Evolutionary conservation across 1,140 invertebrate species (phyloP).

Genomic region (Lepidurus apus): DNA sequence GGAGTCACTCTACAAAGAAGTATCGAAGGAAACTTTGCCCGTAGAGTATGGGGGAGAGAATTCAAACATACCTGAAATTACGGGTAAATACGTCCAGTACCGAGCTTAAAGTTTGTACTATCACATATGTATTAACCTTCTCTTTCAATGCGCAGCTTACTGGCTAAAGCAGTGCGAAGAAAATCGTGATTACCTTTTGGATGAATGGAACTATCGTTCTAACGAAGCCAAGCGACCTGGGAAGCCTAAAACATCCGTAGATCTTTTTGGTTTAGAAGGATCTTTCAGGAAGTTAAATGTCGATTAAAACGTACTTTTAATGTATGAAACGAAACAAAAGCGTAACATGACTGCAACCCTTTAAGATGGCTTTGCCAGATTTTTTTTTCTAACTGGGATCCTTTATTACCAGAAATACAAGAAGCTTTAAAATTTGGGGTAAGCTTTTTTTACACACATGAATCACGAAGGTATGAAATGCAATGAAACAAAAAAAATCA

Average conservation of each 20-base stretch:
- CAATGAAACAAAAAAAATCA: too few relatives aligned
- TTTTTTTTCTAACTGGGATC: constrained; percentile 48
- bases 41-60: constrained; percentile 70
- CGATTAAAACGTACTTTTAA: constrained; percentile 41
- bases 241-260: constrained; percentile 52
- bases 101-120: background rate
- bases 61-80: constrained; percentile 60
- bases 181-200: constrained; percentile 29
- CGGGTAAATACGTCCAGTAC: constrained; percentile 49
- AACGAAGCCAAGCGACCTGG: constrained; percentile 53
- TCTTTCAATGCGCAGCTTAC: background rate
- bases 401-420: constrained; percentile 44
- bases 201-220: constrained; percentile 35
- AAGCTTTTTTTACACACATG: constrained; percentile 3
- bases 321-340: constrained; percentile 46
- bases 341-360: constrained; percentile 49
- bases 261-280: constrained; percentile 56
- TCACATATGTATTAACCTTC: background rate
- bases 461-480: too few relatives aligned
- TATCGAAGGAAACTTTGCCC: constrained; percentile 70
- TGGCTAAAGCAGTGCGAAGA: constrained; percentile 32
- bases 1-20: constrained; percentile 65
- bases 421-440: constrained; percentile 44
- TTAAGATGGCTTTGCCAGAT: constrained; percentile 47
- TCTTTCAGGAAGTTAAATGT: constrained; percentile 55